Conservation (phyloP, 2,888 invertebrate genomes). For the Drosophila nigritarsus region DNA sequence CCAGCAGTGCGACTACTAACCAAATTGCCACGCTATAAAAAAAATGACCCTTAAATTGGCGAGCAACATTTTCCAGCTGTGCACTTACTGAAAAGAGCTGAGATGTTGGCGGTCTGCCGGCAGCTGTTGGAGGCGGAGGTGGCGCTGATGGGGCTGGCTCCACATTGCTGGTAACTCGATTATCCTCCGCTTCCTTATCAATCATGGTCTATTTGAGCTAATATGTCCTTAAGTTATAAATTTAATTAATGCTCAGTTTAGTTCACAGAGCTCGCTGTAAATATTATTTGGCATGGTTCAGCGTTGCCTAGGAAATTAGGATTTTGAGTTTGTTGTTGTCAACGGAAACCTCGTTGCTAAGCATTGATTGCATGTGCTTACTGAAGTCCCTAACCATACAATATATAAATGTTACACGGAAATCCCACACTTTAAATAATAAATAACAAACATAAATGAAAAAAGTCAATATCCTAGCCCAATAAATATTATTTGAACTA, state of each 20-base stretch:
- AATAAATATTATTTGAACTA: too few species aligned
- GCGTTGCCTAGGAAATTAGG: constrained; percentile 42
- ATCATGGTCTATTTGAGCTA: constrained; percentile 30
- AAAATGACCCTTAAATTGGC: too few species aligned
- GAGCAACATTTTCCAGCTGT: neutral
- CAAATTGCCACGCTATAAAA: constrained; percentile 81
- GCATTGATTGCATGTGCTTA: neutral
- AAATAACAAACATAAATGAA: too few species aligned
- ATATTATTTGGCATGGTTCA: constrained; percentile 35
- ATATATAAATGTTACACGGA: neutral
- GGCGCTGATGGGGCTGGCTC: constrained; percentile 39
- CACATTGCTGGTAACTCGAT: neutral
- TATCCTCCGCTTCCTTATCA: constrained; percentile 24
- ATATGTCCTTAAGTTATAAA: neutral
- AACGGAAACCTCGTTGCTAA: constrained; percentile 13
- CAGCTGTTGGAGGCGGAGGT: constrained; percentile 79
- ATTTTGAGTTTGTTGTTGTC: neutral
- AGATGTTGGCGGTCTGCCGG: constrained; percentile 80
- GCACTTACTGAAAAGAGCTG: constrained; percentile 78
- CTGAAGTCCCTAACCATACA: neutral
- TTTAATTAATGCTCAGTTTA: neutral
- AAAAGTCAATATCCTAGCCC: too few species aligned
- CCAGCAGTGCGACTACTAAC: constrained; percentile 81
- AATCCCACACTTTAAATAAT: neutral
- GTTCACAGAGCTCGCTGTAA: neutral